Evolutionary conservation across 2,797 vertebrate species (phyloP), one percentile per base, ranked within the genome.

Genomic region (Cryptoprocta ferox): DNA sequence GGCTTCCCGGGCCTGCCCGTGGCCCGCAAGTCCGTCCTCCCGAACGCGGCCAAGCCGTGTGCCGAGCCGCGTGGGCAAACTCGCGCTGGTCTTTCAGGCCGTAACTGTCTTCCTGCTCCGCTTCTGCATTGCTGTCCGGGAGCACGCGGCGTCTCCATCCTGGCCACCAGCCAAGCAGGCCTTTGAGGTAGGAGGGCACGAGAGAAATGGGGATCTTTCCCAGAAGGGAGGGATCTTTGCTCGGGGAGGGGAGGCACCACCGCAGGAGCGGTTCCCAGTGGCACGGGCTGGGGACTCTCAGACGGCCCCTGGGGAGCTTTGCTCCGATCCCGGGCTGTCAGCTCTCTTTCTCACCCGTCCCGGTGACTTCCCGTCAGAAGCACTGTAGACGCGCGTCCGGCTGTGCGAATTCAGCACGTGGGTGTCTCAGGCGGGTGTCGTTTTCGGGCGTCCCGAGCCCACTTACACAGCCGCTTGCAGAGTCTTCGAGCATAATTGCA

Each of bases 41-140:
- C 37, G 1, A 0, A 0, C 2, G 0, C 2, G 3, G 16, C 61
- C 19, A 6, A 30, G 21, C 6, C 4, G 16, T 5, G 1, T 1
- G 48, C 32, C 65, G 2, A 0, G 1, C 0, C 42, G 1, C 0
- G 0, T 5, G 5, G 15, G 15, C 68, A 16, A 21, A 26, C 5
- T 3, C 76, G 32, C 7, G 37, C 78, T 24, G 32, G 18, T 24
- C 45, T 37, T 91, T 18, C 11, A 18, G 35, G n/a, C 15, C 0
- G 26, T 0, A 2, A 5, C 11, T 76, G 35, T 80, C 24, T n/a
- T 18, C 66, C 76, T 14, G 0, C 45, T 35, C 16, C 56, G 3
- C 0, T 18, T 14, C 35, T 61, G 26, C n/a, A 0, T 10, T 37
- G 37, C 13, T 1, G 28, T n/a, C 73, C 59, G 53, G 14, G 61